These are phyloP conservation scores for Kryptolebias marmoratus DNA, from an alignment of 2,113 vertebrate species.

Conservation along the genomic window DNA sequence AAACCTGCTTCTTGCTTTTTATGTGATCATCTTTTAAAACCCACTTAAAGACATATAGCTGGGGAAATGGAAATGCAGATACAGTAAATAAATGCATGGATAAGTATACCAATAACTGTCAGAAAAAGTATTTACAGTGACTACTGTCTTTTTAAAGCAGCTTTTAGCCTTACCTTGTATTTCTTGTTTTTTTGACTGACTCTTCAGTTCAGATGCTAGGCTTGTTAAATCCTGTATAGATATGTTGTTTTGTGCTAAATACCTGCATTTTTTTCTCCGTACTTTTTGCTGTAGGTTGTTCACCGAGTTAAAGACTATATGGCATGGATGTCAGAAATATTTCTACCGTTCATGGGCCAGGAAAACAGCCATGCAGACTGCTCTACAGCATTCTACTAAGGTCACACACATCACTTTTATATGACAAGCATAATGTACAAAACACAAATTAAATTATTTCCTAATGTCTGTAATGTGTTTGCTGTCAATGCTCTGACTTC, in stretches of 20 bases:
- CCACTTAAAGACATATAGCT: too few relatives aligned
- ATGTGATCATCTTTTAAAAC: too few relatives aligned
- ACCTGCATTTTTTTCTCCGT: background rate
- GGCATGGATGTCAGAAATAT: constrained; percentile 96
- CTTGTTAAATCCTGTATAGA: background rate
- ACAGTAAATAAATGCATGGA: too few relatives aligned
- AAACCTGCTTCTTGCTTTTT: too few relatives aligned
- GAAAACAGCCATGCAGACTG: constrained; percentile 81
- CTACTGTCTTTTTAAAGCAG: too few relatives aligned
- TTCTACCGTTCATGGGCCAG: constrained; percentile 93
- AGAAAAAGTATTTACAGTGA: too few relatives aligned
- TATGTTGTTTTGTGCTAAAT: background rate
- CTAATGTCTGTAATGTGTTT: background rate
- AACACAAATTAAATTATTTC: background rate
- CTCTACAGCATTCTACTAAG: constrained; percentile 87
- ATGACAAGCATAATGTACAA: background rate
- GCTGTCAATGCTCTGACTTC: too few relatives aligned
- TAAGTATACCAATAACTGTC: too few relatives aligned
- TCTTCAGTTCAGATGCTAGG: too few relatives aligned
- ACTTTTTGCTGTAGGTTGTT: constrained; percentile 82
- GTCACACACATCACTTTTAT: constrained; percentile 65
- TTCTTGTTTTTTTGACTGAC: too few relatives aligned
- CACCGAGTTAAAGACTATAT: constrained; percentile 83
- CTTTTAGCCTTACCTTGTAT: too few relatives aligned
- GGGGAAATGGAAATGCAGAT: too few relatives aligned